Base-by-base conservation (phyloP, 2,797 vertebrate species). In the Eospalax fontanierii region DNA sequence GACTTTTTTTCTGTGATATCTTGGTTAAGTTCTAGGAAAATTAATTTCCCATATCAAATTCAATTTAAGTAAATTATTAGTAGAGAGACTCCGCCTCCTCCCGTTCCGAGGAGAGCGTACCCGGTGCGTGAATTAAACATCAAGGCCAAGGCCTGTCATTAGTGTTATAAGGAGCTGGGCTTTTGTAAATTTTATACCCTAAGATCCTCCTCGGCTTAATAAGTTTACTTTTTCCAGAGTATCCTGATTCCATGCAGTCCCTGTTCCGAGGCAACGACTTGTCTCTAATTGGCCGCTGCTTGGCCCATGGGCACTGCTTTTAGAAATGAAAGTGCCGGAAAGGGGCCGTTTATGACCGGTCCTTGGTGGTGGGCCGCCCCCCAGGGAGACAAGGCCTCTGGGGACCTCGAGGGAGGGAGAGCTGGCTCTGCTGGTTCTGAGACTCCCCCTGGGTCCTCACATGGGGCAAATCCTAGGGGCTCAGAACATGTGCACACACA, bases 91-190 rank as follows among this genome's bases (percentile, higher is more conserved):
- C 91, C 68, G 9, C 54, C 96, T 94, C 73, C 93, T 96, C 88
- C 97, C 88, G 95, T 97, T 98, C 97, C 91, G 80, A 97, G 97
- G 90, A 84, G 98, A 96, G 90, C 88, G 87, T 76, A 33, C 96
- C 94, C 98, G 97, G 97, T 93, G 10, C 98, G 97, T 98, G 98
- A 99, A 99, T 99, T 98, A 99, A 99, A 99, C 98, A 98, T 99
- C 98, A 98, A 98, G 98, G 98, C 98, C 98, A 98, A 95, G 97
- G 90, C 97, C 98, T 97, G 96, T 98, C 98, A 98, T 98, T 98
- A 98, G 97, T 97, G 97, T 97, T 96, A 97, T 97, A 97, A 97
- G 73, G 93, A 97, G 97, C 96, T 94, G 90, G 96, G 97, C 97
- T 98, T 98, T 93, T 98, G 98, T 97, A 54, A 97, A 98, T 98